Conservation (phyloP, 2,888 invertebrate species). For the Lissocephala sabroskyi region DNA sequence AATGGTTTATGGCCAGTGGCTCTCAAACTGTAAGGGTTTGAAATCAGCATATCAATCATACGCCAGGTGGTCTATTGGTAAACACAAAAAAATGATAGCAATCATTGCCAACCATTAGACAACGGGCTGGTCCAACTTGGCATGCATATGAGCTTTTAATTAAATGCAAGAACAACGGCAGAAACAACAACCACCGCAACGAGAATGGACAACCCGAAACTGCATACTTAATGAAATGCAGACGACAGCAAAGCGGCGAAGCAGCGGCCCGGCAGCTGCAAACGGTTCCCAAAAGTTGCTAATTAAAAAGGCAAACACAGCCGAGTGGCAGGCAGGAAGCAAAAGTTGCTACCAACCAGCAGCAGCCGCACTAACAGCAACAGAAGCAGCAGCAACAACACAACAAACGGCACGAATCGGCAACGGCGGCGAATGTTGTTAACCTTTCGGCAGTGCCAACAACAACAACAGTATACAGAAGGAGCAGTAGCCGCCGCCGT, state of each 20-base stretch:
- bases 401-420: constrained; percentile 20
- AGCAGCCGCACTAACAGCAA: constrained; percentile 14
- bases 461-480: constrained; percentile 25
- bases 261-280: constrained; percentile 37
- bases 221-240: constrained; percentile 25
- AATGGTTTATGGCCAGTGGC: not conserved
- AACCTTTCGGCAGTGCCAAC: constrained; percentile 51
- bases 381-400: constrained; percentile 3
- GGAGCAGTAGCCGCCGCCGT: constrained; percentile 16
- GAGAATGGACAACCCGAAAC: constrained; percentile 26
- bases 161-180: constrained; percentile 40
- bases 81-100: too few relatives aligned
- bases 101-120: too few relatives aligned
- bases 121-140: constrained; percentile 20
- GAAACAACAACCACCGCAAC: constrained; percentile 2
- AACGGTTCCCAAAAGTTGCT: constrained; percentile 59
- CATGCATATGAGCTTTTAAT: constrained; percentile 66
- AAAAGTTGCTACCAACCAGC: constrained; percentile 11
- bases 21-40: too few relatives aligned
- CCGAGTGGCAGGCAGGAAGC: constrained; percentile 27
- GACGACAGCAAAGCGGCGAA: constrained; percentile 27
- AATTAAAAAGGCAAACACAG: constrained; percentile 59
- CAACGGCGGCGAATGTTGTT: constrained; percentile 56
- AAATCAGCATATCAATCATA: too few relatives aligned
- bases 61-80: too few relatives aligned